A percentile compares a stretch with the other conserved stretches of the same genome.
Evolutionary conservation across 2,797 vertebrate genomes (phyloP).

Genomic region (Acestrorhynchus altus): DNA sequence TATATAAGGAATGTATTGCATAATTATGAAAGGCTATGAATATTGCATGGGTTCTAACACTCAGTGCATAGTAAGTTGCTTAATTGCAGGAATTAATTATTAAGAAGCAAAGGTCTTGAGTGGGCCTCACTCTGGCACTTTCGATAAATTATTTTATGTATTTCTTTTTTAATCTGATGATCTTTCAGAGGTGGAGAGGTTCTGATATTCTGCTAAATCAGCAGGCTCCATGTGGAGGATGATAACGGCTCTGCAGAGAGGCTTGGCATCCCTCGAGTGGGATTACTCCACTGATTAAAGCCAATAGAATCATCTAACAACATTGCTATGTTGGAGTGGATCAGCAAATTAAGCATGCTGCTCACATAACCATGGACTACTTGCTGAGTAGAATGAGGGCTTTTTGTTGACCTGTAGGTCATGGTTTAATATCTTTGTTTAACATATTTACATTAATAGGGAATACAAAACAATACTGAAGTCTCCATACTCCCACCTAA

Average conservation of each 20-base stretch:
- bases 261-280: conserved; percentile 83
- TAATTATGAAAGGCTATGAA: conserved; percentile 84
- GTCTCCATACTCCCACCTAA: background rate
- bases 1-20: conserved; percentile 80
- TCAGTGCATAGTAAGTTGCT: conserved; percentile 79
- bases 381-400: conserved; percentile 64
- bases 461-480: conserved; percentile 32
- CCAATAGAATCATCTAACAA: conserved; percentile 83
- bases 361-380: conserved; percentile 61
- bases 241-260: conserved; percentile 87
- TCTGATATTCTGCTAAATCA: conserved; percentile 84
- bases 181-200: conserved; percentile 73
- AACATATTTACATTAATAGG: conserved; percentile 53
- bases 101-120: conserved; percentile 83
- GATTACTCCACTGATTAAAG: conserved; percentile 89
- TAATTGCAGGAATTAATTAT: conserved; percentile 89
- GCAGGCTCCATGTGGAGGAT: conserved; percentile 78
- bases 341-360: conserved; percentile 65
- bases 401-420: conserved; percentile 66
- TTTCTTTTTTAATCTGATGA: conserved; percentile 88
- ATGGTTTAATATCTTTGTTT: conserved; percentile 69
- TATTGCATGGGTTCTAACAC: conserved; percentile 80
- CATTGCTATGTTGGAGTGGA: conserved; percentile 77
- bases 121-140: conserved; percentile 77
- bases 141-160: conserved; percentile 89